Base-by-base conservation (phyloP, 2,113 vertebrate genomes). In the Casuarius casuarius region DNA sequence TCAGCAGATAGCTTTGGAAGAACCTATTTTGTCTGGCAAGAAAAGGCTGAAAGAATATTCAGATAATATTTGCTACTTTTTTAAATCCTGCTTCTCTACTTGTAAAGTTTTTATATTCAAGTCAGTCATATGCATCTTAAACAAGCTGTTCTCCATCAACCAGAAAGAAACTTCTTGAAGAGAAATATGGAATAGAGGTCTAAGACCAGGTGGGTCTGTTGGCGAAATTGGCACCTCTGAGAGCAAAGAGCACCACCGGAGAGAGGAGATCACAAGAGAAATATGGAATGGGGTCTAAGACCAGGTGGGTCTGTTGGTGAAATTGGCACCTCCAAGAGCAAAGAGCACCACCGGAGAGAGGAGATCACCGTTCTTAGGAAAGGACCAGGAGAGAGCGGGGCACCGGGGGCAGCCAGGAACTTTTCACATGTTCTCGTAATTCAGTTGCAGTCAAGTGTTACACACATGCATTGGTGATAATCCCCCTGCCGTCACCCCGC, bases 1-100 rank as follows among this genome's bases (percentile, higher is more conserved):
- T n/a, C 0, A 0, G 10, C 75, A 70, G 52, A 44, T 65, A 0
- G 0, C 46, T n/a, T 22, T 0, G 18, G 35, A 14, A 71, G 23
- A 65, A 15, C 16, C 18, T 42, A 16, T 22, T 79, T 68, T 65
- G 21, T 29, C 85, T 16, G 2, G 17, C 22, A 79, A 48, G 63
- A 66, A 46, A 54, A 83, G 15, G 35, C 20, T 80, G 48, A 76
- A 93, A 68, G 42, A 68, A 38, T 20, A 22, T 8, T 7, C 68
- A 75, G 56, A 56, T 4, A 38, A 5, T 38, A 26, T 7, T 58
- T 0, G 2, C 21, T 49, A 1, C 33, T 92, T 82, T 85, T 58
- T 23, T 25, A 74, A 49, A 4, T 29, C 58, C 51, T 65, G 7
- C 59, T 73, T 93, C 93, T 73, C 79, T 86, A 35, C 10, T 42